A percentile compares a stretch with the other conserved stretches of the same genome.
phyloP scores from a whole-genome alignment of 2,113 vertebrate species.

The Rallus limicola region DNA sequence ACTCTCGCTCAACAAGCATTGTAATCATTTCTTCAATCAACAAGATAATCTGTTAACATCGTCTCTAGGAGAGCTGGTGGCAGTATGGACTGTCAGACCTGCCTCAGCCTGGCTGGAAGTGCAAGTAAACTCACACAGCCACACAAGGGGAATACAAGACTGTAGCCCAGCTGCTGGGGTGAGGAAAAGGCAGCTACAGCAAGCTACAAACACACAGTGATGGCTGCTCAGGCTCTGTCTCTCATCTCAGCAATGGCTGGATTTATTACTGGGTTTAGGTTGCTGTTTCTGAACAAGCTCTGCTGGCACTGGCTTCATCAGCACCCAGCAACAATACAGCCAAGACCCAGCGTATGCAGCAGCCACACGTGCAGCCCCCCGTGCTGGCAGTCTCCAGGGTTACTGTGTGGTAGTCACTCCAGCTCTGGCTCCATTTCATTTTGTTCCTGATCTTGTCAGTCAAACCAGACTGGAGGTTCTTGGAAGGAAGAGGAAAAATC shows the following conservation, averaged over 20 bases:
- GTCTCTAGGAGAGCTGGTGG: not conserved
- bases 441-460: not conserved
- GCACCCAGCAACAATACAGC: not conserved
- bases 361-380: not conserved
- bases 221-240: not conserved
- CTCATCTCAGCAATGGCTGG: not conserved
- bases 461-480: not conserved
- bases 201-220: not conserved
- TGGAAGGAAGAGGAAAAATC: not conserved
- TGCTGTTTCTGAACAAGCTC: not conserved
- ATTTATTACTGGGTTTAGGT: not conserved
- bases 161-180: not conserved
- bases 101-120: not conserved
- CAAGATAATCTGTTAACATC: not conserved
- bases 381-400: not conserved
- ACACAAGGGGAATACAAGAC: not conserved
- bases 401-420: not conserved
- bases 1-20: not conserved
- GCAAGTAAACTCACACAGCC: not conserved
- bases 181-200: not conserved
- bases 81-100: not conserved
- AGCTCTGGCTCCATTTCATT: not conserved
- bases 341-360: not conserved
- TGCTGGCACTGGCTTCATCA: not conserved
- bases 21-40: not conserved